phyloP scores from a whole-genome alignment of 2,113 vertebrate genomes.

The Alces alces region DNA sequence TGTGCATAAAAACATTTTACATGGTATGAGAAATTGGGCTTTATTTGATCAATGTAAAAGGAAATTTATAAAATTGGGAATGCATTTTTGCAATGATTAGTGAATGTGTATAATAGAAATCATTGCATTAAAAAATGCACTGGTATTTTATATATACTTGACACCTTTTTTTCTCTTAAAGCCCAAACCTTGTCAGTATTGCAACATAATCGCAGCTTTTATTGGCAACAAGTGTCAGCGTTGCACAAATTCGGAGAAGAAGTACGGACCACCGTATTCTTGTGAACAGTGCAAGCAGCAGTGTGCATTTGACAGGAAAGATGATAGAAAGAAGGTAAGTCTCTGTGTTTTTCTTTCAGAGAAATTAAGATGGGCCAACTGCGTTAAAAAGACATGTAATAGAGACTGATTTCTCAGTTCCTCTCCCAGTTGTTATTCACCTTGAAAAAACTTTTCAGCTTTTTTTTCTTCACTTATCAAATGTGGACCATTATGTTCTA shows the following conservation, averaged over 20 bases:
- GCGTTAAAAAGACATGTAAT: not conserved
- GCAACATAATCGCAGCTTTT: slow-evolving; percentile 86
- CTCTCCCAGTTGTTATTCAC: not conserved
- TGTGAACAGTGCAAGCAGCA: slow-evolving; percentile 87
- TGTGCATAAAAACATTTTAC: not conserved
- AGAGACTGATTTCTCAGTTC: not conserved
- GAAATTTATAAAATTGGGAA: slow-evolving; percentile 17
- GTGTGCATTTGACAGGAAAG: slow-evolving; percentile 84
- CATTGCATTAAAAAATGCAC: not conserved
- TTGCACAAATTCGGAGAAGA: slow-evolving; percentile 86
- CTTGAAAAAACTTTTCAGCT: not conserved
- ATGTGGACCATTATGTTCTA: not conserved
- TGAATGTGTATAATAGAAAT: not conserved
- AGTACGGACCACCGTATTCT: slow-evolving; percentile 82
- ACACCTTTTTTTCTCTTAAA: slow-evolving; percentile 47
- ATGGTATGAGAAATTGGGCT: not conserved
- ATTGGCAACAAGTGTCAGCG: slow-evolving; percentile 87
- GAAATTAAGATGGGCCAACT: not conserved
- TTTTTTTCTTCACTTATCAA: slow-evolving; percentile 27
- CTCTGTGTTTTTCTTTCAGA: not conserved
- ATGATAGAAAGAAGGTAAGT: slow-evolving; percentile 85
- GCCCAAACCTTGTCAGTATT: slow-evolving; percentile 87
- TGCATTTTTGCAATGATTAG: not conserved
- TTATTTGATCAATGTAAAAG: not conserved
- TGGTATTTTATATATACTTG: slow-evolving; percentile 31